Base-by-base conservation (phyloP, 2,888 invertebrate genomes). In the Bembecia ichneumoniformis region DNA sequence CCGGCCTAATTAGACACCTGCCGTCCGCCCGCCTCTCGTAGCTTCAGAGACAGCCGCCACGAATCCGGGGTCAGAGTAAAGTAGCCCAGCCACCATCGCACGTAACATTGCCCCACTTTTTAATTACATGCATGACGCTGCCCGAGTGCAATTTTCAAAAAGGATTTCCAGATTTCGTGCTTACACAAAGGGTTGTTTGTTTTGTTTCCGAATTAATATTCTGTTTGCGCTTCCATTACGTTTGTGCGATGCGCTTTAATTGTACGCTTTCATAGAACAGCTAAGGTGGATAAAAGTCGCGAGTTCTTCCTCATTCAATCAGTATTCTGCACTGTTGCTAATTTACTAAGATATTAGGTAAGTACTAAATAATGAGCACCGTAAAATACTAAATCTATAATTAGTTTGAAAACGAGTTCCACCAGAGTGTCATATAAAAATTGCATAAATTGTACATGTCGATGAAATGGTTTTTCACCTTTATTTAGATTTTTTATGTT, bases 91-190 rank as follows among this genome's bases (percentile, higher is more conserved):
- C 9, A 28, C 28, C 14, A 9, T 40, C 43, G 47, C 53, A 61
- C 58, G 59, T 65, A 64, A 67, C 66, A 68, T 62, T 77, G 75
- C 73, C 70, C 72, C 72, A 78, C 70, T 77, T 82, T 82, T 81
- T 82, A 83, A 82, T 82, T 78, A 79, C 80, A 81, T 79, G 76
- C 77, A 81, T 80, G 77, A 79, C 72, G 63, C 71, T 65, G 64
- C 57, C 56, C 55, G 69, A 69, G 71, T 74, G 75, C 74, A 77
- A 71, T 74, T 75, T n/a, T 71, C 68, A 71, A 74, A 79, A 77
- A 72, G 72, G 73, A 77, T 79, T 79, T 73, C 60, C 70, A 67
- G 66, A 62, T 66, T 68, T 68, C 71, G 64, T 60, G 55, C 53
- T 66, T 53, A 53, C 54, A 55, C 44, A 17, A 16, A 49, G 54